Base-by-base conservation (phyloP, 2,888 invertebrate genomes). In the Sphaerophoria rueppellii region DNA sequence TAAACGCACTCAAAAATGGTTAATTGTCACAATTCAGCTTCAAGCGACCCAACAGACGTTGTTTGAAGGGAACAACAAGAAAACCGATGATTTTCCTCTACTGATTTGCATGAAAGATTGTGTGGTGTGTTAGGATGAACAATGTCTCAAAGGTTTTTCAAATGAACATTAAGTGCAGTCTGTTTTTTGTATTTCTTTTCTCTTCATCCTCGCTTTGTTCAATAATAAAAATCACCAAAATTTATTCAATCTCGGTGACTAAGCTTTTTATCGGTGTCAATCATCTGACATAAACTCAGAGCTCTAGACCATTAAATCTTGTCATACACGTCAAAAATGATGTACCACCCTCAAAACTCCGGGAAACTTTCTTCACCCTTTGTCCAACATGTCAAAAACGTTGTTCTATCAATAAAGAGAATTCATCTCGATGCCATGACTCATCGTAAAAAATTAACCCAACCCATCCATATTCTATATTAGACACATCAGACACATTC, bases 181-280 rank as follows among this genome's bases (percentile, higher is more conserved):
- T 24, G 24, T 24, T 24, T 24, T 24, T 24, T 24, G 24, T 2
- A 24, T 24, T 1, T 24, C 24, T 24, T 24, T 24, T 24, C 24
- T 2, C 24, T 24, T 24, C 24, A 24, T 24, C 24, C 24, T 24
- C 24, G 1, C 24, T 24, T 24, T 2, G 2, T 24, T 24, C 24
- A 61, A 61, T 43, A 24, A 7, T 6, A 34, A 46, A 61, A 24
- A n/a, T 4, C 0, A 6, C 2, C n/a, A 50, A 65, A 78, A 78
- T 78, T 71, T 57, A 82, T 78, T 78, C 73, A 74, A 78, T 74
- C 70, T 57, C 52, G 65, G 34, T 74, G 77, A 73, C 70, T 75
- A 75, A 71, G 81, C 81, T 11, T 54, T 52, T 14, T 35, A 61
- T 46, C 24, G 61, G 34, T 75, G 67, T 79, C 78, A 71, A 65